Evolutionary conservation across 2,113 vertebrate species (phyloP).

Genomic region (Rafetus swinhoei): DNA sequence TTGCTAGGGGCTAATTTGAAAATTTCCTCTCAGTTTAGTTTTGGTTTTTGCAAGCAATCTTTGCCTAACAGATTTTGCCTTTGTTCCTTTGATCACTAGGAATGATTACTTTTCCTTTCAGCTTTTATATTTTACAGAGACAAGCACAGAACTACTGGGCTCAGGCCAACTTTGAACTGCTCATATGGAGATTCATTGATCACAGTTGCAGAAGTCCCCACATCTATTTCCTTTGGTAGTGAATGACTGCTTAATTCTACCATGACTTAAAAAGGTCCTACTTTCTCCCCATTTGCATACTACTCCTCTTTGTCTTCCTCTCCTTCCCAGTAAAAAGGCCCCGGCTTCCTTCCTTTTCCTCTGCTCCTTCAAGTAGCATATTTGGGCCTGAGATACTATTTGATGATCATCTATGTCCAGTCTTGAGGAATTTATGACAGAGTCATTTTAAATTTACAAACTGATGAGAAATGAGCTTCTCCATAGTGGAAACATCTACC

Average conservation of each 20-base stretch:
- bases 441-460: neutral
- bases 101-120: too few relatives aligned
- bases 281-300: neutral
- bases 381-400: neutral
- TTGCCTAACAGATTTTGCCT: neutral
- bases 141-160: neutral
- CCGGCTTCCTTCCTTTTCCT: neutral
- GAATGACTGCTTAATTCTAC: neutral
- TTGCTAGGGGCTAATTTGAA: neutral
- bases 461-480: too few relatives aligned
- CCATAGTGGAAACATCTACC: too few relatives aligned
- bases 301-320: neutral
- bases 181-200: neutral
- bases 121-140: neutral
- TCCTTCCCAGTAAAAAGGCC: neutral
- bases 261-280: neutral
- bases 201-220: neutral
- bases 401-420: neutral
- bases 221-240: neutral
- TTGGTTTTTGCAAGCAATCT: neutral
- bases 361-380: neutral
- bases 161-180: neutral
- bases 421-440: neutral
- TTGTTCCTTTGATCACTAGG: neutral
- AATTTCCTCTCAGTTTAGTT: neutral